Conservation (phyloP, 1,140 invertebrate genomes). For the Caenorhabditis brenneri region DNA sequence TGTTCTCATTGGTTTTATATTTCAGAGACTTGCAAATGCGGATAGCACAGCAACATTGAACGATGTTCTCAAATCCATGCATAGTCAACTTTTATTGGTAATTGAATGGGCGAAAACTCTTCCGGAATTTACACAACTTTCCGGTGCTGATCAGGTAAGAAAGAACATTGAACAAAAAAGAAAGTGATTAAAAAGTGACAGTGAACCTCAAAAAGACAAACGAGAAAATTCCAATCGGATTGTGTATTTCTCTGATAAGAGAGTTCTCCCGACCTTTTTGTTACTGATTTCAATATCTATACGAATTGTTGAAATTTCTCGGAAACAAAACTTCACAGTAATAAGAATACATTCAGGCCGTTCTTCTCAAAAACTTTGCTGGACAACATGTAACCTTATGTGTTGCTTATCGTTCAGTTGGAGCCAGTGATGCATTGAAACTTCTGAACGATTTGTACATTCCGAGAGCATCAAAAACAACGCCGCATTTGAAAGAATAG, state of each 20-base stretch:
- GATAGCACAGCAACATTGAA: conserved; percentile 61
- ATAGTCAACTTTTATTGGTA: conserved; percentile 68
- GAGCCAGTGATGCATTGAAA: conserved; percentile 51
- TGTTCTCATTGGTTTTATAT: conserved; percentile 39
- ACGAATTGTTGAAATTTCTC: background rate
- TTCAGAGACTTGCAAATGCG: background rate
- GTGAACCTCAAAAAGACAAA: background rate
- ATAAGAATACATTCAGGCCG: conserved; percentile 52
- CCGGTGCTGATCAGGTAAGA: conserved; percentile 66
- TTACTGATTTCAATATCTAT: too few relatives aligned
- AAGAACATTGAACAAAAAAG: background rate
- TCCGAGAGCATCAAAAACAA: conserved; percentile 59
- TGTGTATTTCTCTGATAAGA: background rate
- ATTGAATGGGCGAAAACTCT: conserved; percentile 70
- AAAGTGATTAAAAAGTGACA: background rate
- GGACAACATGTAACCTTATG: conserved; percentile 69
- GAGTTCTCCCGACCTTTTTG: background rate
- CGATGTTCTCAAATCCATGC: conserved; percentile 69
- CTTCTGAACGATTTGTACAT: conserved; percentile 69
- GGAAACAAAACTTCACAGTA: background rate
- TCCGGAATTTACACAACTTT: conserved; percentile 66
- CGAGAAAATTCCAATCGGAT: background rate
- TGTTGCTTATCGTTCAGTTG: conserved; percentile 67
- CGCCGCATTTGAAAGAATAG: conserved; percentile 33
- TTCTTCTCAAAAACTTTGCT: conserved; percentile 69